Conservation (phyloP, 2,888 invertebrate species). For the Drepanosiphum platanoidis region DNA sequence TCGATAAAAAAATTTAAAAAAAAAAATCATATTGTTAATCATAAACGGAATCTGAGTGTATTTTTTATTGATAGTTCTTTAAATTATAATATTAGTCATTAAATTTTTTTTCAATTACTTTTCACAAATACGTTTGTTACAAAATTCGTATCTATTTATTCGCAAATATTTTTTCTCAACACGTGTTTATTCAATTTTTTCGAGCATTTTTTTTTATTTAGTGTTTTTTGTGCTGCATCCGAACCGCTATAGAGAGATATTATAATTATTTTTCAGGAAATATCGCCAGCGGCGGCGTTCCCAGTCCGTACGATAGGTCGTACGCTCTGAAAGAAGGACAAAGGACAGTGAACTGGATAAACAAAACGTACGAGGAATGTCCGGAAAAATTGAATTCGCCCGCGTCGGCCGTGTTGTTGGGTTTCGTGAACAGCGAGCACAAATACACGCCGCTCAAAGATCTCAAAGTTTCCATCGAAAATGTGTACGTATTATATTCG, state of each 20-base stretch:
- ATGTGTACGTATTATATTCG: too few relatives aligned
- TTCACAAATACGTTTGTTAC: too few relatives aligned
- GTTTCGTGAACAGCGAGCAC: conserved; percentile 9
- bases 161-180: too few relatives aligned
- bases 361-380: background rate
- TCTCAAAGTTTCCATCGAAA: background rate
- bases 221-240: background rate
- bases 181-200: too few relatives aligned
- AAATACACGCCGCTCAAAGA: background rate
- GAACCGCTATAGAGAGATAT: background rate
- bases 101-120: too few relatives aligned
- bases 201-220: too few relatives aligned
- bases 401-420: conserved; percentile 52
- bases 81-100: too few relatives aligned
- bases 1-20: too few relatives aligned
- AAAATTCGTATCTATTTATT: too few relatives aligned
- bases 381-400: background rate
- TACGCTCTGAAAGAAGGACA: conserved; percentile 61
- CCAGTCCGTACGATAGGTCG: conserved; percentile 62
- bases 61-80: too few relatives aligned
- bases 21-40: too few relatives aligned
- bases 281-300: conserved; percentile 59
- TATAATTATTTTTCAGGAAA: conserved; percentile 39
- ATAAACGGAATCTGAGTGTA: too few relatives aligned
- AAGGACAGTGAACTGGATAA: conserved; percentile 53